Conservation (phyloP, 2,888 invertebrate genomes). For the Uropetala carovei region DNA sequence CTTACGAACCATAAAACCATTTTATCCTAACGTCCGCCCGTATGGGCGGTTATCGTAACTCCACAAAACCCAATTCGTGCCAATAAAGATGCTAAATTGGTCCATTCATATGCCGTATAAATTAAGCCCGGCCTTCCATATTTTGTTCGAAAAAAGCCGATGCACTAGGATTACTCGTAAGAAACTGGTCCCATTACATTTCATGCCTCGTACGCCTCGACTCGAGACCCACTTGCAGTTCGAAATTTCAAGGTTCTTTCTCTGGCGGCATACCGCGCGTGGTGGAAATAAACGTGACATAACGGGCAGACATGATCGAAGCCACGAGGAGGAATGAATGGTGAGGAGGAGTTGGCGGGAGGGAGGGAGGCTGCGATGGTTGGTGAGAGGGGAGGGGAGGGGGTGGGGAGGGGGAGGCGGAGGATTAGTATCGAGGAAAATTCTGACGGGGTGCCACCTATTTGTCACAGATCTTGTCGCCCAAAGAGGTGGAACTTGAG, state of each 20-base stretch:
- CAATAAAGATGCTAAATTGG: background rate
- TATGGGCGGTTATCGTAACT: background rate
- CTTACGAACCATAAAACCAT: background rate
- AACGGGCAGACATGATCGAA: background rate
- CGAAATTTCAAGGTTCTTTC: background rate
- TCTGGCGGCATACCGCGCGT: background rate
- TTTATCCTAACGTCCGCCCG: background rate
- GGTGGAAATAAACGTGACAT: constrained; percentile 13
- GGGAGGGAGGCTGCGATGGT: too few relatives aligned
- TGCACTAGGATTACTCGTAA: background rate
- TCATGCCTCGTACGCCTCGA: constrained; percentile 3
- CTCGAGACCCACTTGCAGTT: constrained; percentile 21
- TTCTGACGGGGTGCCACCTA: constrained; percentile 15
- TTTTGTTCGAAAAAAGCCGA: background rate
- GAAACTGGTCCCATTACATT: constrained; percentile 8
- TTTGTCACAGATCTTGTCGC: constrained; percentile 31
- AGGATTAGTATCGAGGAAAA: background rate
- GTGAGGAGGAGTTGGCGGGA: too few relatives aligned
- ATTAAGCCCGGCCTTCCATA: background rate
- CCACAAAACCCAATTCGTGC: background rate
- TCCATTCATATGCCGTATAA: constrained; percentile 13
- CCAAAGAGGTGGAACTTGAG: constrained; percentile 15
- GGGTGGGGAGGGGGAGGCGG: too few relatives aligned
- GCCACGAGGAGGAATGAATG: background rate
- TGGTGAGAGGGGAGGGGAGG: too few relatives aligned